Base-by-base conservation (phyloP, 2,113 vertebrate species). In the Rhabdomys dilectus region DNA sequence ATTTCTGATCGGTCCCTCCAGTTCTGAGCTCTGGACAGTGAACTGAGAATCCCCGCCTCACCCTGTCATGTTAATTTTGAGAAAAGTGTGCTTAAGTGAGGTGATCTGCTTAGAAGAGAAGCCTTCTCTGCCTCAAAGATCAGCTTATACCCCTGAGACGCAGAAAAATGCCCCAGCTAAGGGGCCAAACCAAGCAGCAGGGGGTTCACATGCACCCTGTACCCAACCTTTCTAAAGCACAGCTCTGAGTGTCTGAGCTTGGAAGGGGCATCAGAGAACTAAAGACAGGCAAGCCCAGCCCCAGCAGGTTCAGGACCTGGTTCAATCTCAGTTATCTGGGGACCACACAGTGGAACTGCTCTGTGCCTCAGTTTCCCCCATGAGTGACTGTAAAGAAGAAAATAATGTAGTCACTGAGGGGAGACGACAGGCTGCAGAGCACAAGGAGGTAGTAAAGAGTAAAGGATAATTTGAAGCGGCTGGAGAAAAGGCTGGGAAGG, bases 291-390 rank as follows among this genome's bases (percentile, higher is more conserved):
- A 42, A 56, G 31, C 42, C 58, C 8, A n/a, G 19, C 21, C 42
- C 29, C 68, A 60, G 26, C 1, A 1, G 76, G 60, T 72, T 64
- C 70, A 72, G 36, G 62, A 82, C 36, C 76, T 86, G 73, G 56
- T 82, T 29, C 56, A 77, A 19, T 66, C 26, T 80, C 15, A n/a
- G 24, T 89, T 91, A 51, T 53, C 88, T 91, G 60, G 15, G 2
- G 24, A 56, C 45, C 29, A 85, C 42, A 76, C 39, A 73, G 2
- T 0, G 0, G 26, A 72, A 66, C 64, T 88, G 58, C 75, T 88
- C n/a, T 45, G 22, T 95, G 90, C 95, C 93, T 95, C 82, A 72
- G 53, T 96, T 96, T 92, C 80, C 91, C 93, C 76, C 91, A 73
- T 78, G 68, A 90, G 51, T 66, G 58, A 93, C 66, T 91, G 15